These are phyloP conservation scores for Choristoneura rosaceana DNA, from an alignment of 2,888 invertebrate genomes.

Conservation along the genomic window DNA sequence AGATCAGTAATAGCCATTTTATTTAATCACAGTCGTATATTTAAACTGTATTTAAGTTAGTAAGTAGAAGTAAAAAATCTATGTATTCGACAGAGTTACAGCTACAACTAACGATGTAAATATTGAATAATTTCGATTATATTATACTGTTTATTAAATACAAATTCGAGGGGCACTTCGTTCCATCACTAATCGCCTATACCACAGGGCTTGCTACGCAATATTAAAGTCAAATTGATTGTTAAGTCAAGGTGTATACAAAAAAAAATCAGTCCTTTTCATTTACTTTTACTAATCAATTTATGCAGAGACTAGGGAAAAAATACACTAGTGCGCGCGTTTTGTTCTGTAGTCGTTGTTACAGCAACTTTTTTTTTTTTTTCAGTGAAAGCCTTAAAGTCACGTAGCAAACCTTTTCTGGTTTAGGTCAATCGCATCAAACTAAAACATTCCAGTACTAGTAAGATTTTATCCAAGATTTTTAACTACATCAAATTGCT, in stretches of 20 bases:
- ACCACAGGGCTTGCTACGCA: conserved; percentile 51
- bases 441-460: conserved; percentile 43
- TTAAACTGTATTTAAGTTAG: conserved; percentile 24
- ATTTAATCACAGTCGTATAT: conserved; percentile 23
- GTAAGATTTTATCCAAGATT: conserved; percentile 34
- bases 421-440: conserved; percentile 31
- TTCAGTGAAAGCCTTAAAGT: not conserved
- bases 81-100: conserved; percentile 69
- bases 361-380: not conserved
- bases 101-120: conserved; percentile 75
- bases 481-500: conserved; percentile 59
- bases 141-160: conserved; percentile 65
- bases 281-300: too few relatives aligned
- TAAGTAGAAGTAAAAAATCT: conserved; percentile 63
- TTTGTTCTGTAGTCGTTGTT: not conserved
- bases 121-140: conserved; percentile 63
- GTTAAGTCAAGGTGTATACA: not conserved
- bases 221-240: conserved; percentile 9
- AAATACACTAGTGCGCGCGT: not conserved
- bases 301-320: not conserved
- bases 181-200: conserved; percentile 56
- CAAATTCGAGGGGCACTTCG: conserved; percentile 81
- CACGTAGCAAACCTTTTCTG: conserved; percentile 17
- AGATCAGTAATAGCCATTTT: conserved; percentile 14
- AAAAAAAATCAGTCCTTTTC: not conserved